These are phyloP conservation scores for Opisthograptis luteolata DNA, from an alignment of 2,888 invertebrate species.

Conservation along the genomic window DNA sequence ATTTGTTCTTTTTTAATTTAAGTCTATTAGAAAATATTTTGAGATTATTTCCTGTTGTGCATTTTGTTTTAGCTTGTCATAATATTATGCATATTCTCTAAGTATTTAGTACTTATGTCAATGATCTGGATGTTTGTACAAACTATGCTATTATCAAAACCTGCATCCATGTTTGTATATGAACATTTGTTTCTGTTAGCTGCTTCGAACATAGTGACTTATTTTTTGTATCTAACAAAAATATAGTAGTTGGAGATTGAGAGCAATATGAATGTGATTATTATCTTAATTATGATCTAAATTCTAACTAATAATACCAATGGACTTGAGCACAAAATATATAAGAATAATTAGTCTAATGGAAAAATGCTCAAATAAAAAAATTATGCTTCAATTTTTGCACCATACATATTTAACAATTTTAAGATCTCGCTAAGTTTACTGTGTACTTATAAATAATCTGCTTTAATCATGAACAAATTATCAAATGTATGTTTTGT, in stretches of 20 bases:
- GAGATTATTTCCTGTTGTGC: slow-evolving; percentile 34
- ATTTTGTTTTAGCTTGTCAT: slow-evolving; percentile 20
- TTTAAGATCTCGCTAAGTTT: slow-evolving; percentile 3
- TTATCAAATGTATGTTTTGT: neutral
- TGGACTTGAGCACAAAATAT: slow-evolving; percentile 24
- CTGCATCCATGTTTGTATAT: neutral
- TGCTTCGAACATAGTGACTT: neutral
- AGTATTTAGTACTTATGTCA: slow-evolving; percentile 18
- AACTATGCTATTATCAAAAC: neutral
- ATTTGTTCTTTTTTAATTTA: slow-evolving; percentile 6
- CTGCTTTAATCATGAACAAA: neutral
- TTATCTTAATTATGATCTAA: neutral
- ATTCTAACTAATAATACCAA: neutral
- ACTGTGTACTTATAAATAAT: slow-evolving; percentile 19
- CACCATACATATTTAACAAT: neutral
- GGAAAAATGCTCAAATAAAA: slow-evolving; percentile 23
- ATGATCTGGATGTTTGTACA: slow-evolving; percentile 5
- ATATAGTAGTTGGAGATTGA: too few species aligned
- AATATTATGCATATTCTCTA: slow-evolving; percentile 18
- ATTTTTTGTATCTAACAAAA: too few species aligned
- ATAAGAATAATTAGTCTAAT: slow-evolving; percentile 6
- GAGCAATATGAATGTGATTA: too few species aligned
- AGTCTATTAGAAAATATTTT: slow-evolving; percentile 13
- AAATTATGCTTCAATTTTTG: slow-evolving; percentile 21
- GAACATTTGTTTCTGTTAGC: neutral